Percentiles rank a stretch among this genome's conserved stretches.
Conservation (phyloP, 2,888 invertebrate species). For the Plagiodera versicolora region DNA sequence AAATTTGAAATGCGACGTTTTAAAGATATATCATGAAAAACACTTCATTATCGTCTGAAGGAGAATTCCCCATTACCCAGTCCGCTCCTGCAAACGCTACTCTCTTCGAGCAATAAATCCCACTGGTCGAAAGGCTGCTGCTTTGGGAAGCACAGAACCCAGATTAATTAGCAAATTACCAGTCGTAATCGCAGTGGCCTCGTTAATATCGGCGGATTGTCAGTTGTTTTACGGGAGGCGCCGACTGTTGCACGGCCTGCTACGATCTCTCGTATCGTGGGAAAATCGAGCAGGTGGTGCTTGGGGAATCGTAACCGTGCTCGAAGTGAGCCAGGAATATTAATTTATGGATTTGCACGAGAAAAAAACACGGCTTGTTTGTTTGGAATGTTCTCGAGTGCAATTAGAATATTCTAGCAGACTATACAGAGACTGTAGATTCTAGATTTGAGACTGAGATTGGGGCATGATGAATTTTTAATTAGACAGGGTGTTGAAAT, state of each 20-base stretch:
- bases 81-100: no score
- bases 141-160: constrained; percentile 27
- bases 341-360: not conserved
- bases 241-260: constrained; percentile 27
- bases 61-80: no score
- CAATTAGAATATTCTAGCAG: not conserved
- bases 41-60: no score
- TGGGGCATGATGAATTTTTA: no score
- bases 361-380: not conserved
- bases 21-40: no score
- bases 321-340: not conserved
- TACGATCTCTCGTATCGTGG: constrained; percentile 40
- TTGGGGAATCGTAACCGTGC: not conserved
- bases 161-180: constrained; percentile 50
- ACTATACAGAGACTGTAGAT: no score
- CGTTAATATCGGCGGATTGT: constrained; percentile 46
- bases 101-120: constrained; percentile 26
- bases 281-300: constrained; percentile 52
- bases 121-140: constrained; percentile 9
- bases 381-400: not conserved
- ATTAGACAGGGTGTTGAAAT: no score
- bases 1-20: no score
- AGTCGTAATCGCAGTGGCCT: constrained; percentile 42
- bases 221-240: constrained; percentile 43
- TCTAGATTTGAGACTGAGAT: no score